These are phyloP conservation scores for Struthio camelus DNA, from an alignment of 2,113 vertebrate genomes.

Conservation along the genomic window DNA sequence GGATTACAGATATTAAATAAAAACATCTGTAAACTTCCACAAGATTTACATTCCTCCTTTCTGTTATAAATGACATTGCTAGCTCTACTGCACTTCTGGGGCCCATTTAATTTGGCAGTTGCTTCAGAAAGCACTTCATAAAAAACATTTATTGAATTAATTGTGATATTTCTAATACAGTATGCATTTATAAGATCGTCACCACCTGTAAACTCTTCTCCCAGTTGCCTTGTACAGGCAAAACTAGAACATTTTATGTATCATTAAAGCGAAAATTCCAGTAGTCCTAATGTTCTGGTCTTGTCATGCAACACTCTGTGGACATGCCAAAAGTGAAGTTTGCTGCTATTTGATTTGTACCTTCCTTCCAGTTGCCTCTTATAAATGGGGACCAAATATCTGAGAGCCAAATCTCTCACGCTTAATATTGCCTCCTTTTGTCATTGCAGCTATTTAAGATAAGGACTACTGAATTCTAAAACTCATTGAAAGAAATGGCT, in stretches of 20 bases:
- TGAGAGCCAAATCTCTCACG: background rate
- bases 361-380: slow-evolving; percentile 23
- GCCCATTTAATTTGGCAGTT: slow-evolving; percentile 62
- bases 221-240: slow-evolving; percentile 61
- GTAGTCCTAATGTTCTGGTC: background rate
- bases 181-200: slow-evolving; percentile 58
- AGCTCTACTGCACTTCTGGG: slow-evolving; percentile 62
- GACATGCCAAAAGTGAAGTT: slow-evolving; percentile 25
- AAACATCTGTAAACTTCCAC: slow-evolving; percentile 71
- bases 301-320: slow-evolving; percentile 21
- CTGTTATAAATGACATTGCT: slow-evolving; percentile 63
- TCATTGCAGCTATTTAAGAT: background rate
- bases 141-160: slow-evolving; percentile 74
- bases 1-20: slow-evolving; percentile 68
- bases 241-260: slow-evolving; percentile 50
- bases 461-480: background rate
- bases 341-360: slow-evolving; percentile 18
- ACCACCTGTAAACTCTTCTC: slow-evolving; percentile 64
- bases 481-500: background rate
- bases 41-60: slow-evolving; percentile 65
- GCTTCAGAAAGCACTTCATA: slow-evolving; percentile 67
- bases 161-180: slow-evolving; percentile 63
- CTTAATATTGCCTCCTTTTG: slow-evolving; percentile 12
- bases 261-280: slow-evolving; percentile 47
- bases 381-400: slow-evolving; percentile 19